Conservation (phyloP, 2,797 vertebrate genomes). For the Aplochiton taeniatus region DNA sequence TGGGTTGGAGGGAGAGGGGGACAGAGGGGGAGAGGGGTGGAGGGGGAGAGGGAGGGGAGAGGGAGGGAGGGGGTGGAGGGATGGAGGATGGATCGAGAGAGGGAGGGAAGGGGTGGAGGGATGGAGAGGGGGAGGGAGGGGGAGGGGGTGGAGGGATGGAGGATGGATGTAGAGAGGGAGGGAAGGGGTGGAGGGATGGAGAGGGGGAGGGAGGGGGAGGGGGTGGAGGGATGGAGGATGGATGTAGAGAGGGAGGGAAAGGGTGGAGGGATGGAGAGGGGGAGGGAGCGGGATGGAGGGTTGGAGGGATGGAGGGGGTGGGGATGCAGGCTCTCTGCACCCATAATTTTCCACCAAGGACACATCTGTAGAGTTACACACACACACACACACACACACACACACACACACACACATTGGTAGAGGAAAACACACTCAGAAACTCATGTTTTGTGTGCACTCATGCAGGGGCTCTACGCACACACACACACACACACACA, state of each 20-base stretch:
- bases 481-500: background rate
- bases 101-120: background rate
- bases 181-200: background rate
- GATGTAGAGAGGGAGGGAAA: background rate
- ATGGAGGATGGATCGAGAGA: background rate
- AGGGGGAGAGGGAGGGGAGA: background rate
- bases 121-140: background rate
- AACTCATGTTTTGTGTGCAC: too few species aligned
- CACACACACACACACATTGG: constrained; percentile 1
- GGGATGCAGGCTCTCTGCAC: background rate
- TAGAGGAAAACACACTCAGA: background rate
- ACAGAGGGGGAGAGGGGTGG: background rate
- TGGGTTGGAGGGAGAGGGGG: background rate
- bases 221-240: background rate
- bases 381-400: constrained; percentile 3
- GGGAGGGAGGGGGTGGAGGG: background rate
- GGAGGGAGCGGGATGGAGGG: background rate
- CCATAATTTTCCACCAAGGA: constrained; percentile 5
- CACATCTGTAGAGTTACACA: constrained; percentile 10
- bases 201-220: background rate
- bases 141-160: background rate
- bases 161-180: background rate
- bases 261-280: background rate
- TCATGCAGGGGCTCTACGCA: background rate
- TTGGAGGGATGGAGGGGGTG: background rate